A percentile compares a stretch with the other conserved stretches of the same genome.
Evolutionary conservation across 53 echinoderm and acorn worm species (phyloP).

Genomic region (Crossaster papposus): DNA sequence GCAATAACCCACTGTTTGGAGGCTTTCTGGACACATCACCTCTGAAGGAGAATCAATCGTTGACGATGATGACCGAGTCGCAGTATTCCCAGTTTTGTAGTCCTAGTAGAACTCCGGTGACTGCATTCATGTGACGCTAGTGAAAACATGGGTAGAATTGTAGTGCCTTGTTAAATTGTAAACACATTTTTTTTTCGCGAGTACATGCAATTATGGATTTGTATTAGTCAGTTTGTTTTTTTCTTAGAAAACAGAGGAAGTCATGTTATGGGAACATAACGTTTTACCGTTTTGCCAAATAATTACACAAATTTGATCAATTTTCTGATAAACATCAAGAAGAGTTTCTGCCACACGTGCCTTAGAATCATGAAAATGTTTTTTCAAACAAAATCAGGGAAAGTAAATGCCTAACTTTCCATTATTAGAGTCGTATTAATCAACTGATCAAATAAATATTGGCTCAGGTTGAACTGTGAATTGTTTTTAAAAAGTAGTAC

Average conservation of each 20-base stretch:
- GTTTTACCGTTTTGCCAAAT: background rate
- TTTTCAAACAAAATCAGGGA: background rate
- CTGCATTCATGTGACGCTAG: slow-evolving; percentile 77
- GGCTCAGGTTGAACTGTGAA: background rate
- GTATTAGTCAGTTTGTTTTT: background rate
- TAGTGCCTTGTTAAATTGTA: background rate
- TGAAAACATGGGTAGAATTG: slow-evolving; percentile 10
- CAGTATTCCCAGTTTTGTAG: slow-evolving; percentile 73
- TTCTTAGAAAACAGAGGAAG: no score
- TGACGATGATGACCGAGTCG: slow-evolving; percentile 50
- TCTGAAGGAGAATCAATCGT: slow-evolving; percentile 64
- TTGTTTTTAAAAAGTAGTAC: background rate
- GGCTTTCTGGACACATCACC: slow-evolving; percentile 76
- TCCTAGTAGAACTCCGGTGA: slow-evolving; percentile 66
- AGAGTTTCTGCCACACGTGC: slow-evolving; percentile 20
- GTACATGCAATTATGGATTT: background rate
- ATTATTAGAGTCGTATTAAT: background rate
- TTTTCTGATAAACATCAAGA: background rate
- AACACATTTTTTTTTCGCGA: background rate
- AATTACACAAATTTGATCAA: background rate
- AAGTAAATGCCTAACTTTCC: background rate
- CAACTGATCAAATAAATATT: background rate
- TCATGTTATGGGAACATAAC: background rate
- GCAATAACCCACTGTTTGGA: slow-evolving; percentile 64
- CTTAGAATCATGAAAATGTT: slow-evolving; percentile 24